Evolutionary conservation across 1,140 invertebrate genomes (phyloP).

Genomic region (Macrotrachela quadricornifera): DNA sequence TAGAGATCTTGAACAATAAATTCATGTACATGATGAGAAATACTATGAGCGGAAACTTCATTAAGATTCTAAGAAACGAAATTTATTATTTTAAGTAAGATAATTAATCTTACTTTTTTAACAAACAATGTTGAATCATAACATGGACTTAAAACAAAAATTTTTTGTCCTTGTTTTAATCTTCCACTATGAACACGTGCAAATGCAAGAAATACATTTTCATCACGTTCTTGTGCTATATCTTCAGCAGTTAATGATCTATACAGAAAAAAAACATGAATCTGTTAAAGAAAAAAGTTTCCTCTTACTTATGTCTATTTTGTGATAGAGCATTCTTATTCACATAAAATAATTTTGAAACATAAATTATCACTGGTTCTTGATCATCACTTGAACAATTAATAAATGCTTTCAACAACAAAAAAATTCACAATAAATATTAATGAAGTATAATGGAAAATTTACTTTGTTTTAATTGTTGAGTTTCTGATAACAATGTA

Average conservation of each 20-base stretch:
- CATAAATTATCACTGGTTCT: slow-evolving; percentile 59
- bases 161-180: slow-evolving; percentile 47
- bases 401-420: slow-evolving; percentile 38
- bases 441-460: not conserved
- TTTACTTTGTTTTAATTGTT: slow-evolving; percentile 42
- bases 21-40: slow-evolving; percentile 39
- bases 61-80: slow-evolving; percentile 23
- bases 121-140: slow-evolving; percentile 50
- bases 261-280: not conserved
- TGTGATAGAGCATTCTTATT: slow-evolving; percentile 23
- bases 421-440: not conserved
- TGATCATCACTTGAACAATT: slow-evolving; percentile 41
- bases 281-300: slow-evolving; percentile 37
- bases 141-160: slow-evolving; percentile 55
- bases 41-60: slow-evolving; percentile 26
- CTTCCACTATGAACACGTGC: slow-evolving; percentile 75
- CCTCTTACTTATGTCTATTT: not conserved
- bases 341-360: slow-evolving; percentile 76
- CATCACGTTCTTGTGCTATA: slow-evolving; percentile 45
- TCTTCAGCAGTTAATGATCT: slow-evolving; percentile 52
- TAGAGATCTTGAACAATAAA: slow-evolving; percentile 52
- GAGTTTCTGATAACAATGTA: slow-evolving; percentile 44
- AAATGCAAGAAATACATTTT: slow-evolving; percentile 67
- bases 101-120: slow-evolving; percentile 21
- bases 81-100: not conserved